A percentile compares a stretch with the other conserved stretches of the same genome.
phyloP scores from a whole-genome alignment of 2,888 invertebrate genomes.

The Neoaliturus tenellus region DNA sequence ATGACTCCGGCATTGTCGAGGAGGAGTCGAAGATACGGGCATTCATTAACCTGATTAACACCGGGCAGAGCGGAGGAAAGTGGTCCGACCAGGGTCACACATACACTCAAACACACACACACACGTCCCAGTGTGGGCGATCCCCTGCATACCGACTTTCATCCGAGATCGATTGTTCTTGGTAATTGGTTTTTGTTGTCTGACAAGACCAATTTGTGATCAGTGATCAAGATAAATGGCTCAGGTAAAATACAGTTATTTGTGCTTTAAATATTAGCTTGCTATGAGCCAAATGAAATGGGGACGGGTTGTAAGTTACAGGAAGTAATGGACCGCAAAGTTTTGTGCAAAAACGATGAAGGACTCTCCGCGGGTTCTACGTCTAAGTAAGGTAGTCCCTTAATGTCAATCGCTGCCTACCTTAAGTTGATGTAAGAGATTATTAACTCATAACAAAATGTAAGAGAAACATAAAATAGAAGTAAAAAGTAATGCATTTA shows the following conservation, averaged over 20 bases:
- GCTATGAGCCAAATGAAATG: too few relatives aligned
- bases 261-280: too few relatives aligned
- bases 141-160: background rate
- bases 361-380: too few relatives aligned
- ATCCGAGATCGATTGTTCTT: background rate
- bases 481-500: too few relatives aligned
- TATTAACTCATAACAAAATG: too few relatives aligned
- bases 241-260: background rate
- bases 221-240: background rate
- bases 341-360: too few relatives aligned
- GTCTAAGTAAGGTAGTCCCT: too few relatives aligned
- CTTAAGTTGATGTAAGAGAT: too few relatives aligned
- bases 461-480: too few relatives aligned
- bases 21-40: constrained; percentile 1
- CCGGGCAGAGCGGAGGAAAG: background rate
- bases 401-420: too few relatives aligned
- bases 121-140: background rate
- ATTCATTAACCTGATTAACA: constrained; percentile 30
- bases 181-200: background rate
- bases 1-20: constrained; percentile 6
- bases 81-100: background rate
- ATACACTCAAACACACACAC: background rate
- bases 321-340: too few relatives aligned
- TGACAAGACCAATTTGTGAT: constrained; percentile 9
- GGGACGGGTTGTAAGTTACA: too few relatives aligned